These are phyloP conservation scores for Parazoanthus swiftii DNA, from an alignment of 92 coral and sea anemone genomes.

Conservation along the genomic window DNA sequence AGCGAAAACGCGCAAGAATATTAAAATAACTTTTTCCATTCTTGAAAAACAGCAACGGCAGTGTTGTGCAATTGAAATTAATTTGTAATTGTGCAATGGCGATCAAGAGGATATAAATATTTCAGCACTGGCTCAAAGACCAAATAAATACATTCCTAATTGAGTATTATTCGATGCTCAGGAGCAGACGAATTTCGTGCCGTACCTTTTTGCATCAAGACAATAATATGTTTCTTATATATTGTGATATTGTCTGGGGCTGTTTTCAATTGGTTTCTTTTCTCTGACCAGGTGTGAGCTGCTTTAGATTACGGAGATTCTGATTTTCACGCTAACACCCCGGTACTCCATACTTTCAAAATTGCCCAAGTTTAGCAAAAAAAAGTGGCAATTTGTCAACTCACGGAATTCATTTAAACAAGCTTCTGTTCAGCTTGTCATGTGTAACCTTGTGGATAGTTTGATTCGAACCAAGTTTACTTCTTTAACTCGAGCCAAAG, in stretches of 20 bases:
- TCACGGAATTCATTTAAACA: neutral
- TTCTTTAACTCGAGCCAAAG: constrained; percentile 27
- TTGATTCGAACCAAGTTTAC: neutral
- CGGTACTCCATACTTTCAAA: neutral
- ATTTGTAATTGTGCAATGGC: constrained; percentile 67
- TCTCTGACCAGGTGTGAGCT: constrained; percentile 55
- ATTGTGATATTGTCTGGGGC: constrained; percentile 48
- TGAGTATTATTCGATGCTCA: constrained; percentile 64
- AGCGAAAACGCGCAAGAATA: constrained; percentile 19
- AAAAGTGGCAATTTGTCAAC: constrained; percentile 25
- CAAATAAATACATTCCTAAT: constrained; percentile 77
- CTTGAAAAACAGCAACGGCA: constrained; percentile 44
- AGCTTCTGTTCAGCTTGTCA: constrained; percentile 7
- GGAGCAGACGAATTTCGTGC: constrained; percentile 49
- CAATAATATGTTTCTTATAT: constrained; percentile 43
- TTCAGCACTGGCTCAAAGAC: constrained; percentile 68
- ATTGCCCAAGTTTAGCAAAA: neutral
- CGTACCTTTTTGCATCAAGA: constrained; percentile 43
- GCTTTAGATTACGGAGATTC: neutral
- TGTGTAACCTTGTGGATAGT: neutral
- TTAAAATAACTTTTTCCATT: constrained; percentile 1
- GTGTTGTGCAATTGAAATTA: constrained; percentile 49
- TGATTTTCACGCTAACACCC: constrained; percentile 25
- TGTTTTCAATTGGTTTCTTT: constrained; percentile 48
- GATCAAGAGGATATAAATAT: constrained; percentile 65